Evolutionary conservation across 2,797 vertebrate genomes (phyloP), one percentile per base, ranked within the genome.

Genomic region (Eptatretus atami): DNA sequence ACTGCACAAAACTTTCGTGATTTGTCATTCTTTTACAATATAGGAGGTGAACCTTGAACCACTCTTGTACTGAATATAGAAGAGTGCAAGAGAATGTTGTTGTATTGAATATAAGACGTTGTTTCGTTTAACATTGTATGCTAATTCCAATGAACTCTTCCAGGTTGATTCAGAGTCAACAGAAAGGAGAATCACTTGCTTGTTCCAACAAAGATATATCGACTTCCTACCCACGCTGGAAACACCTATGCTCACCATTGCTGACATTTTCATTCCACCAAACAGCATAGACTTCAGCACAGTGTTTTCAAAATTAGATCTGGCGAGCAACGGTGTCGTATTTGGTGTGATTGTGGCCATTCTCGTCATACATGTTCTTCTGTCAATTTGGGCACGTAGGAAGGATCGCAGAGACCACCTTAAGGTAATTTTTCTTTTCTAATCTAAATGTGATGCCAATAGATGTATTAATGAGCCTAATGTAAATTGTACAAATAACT

Each of bases 251-350:
- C 24, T 61, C 57, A 61, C 24, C 11, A 24, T n/a, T n/a, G 57
- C 57, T 24, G 57, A n/a, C 57, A 61, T 61, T 24, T 61, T 61
- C 57, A 24, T 61, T 61, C 57, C 57, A n/a, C 57, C 57, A n/a
- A 61, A 61, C 11, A 24, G 15, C 57, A 61, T 61, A n/a, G 57
- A 61, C 57, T 61, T 61, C 12, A 61, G 57, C 12, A 61, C 15
- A n/a, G 57, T 61, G 57, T 61, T 61, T 24, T n/a, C 57, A 10
- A 61, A 61, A 24, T 12, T 61, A 10, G 57, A 61, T 24, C 57
- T 61, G 10, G 24, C n/a, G 57, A 61, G 12, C 57, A 61, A 61
- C 10, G 57, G 57, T 24, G 57, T 24, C 57, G 57, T 61, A n/a
- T 61, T 61, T 24, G 57, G 15, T n/a, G 25, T 24, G 15, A 24